Conservation (phyloP, 1,140 invertebrate genomes). For the Drosophila pachea region DNA sequence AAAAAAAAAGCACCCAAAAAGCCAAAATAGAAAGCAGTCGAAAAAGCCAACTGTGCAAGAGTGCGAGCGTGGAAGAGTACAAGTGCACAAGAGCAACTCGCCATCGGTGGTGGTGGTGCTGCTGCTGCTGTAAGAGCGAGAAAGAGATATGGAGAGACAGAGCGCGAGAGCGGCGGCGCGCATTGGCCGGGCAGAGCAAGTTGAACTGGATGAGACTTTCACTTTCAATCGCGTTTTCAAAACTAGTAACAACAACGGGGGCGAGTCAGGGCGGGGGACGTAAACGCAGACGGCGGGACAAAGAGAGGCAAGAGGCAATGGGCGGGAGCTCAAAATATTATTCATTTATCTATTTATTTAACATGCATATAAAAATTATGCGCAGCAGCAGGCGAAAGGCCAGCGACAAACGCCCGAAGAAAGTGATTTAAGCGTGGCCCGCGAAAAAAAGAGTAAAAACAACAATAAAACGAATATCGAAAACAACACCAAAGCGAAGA, state of each 20-base stretch:
- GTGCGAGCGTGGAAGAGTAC: slow-evolving; percentile 3
- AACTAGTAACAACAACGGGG: slow-evolving; percentile 53
- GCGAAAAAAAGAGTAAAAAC: background rate
- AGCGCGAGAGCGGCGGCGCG: slow-evolving; percentile 10
- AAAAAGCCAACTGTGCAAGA: slow-evolving; percentile 13
- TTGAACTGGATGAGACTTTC: slow-evolving; percentile 51
- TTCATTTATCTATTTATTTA: slow-evolving; percentile 63
- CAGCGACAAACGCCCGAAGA: slow-evolving; percentile 46
- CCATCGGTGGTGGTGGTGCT: too few species aligned
- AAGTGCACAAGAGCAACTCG: background rate
- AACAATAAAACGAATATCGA: slow-evolving; percentile 1
- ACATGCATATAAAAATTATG: slow-evolving; percentile 68
- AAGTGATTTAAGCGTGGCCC: slow-evolving; percentile 53
- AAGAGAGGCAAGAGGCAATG: background rate
- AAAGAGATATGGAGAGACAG: slow-evolving; percentile 10
- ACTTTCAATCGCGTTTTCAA: slow-evolving; percentile 73
- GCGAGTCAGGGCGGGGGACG: background rate
- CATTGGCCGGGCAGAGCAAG: slow-evolving; percentile 14
- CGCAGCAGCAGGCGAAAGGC: slow-evolving; percentile 60
- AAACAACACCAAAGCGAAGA: slow-evolving; percentile 29
- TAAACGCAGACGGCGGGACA: background rate
- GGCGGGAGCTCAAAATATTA: slow-evolving; percentile 24
- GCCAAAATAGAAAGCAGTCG: slow-evolving; percentile 58
- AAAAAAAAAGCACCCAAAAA: slow-evolving; percentile 11
- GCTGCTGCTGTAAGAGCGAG: background rate